Conservation (phyloP, 2,797 vertebrate species). For the Ataeniobius toweri region DNA sequence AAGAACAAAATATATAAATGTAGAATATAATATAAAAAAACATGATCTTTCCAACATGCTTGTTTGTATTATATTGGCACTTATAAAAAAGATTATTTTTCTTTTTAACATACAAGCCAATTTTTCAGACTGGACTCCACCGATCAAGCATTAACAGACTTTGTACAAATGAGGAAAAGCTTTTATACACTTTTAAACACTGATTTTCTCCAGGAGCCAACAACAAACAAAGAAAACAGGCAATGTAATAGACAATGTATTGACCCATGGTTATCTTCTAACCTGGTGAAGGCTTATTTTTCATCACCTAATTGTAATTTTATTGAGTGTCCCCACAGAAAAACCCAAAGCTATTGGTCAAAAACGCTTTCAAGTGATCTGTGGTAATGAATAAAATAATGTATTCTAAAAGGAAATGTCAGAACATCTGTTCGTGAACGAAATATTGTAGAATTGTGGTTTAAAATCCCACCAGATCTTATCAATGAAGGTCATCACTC, state of each 20-base stretch:
- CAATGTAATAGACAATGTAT: neutral
- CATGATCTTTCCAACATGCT: too few species aligned
- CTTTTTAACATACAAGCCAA: too few species aligned
- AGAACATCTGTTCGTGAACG: neutral
- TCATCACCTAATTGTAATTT: neutral
- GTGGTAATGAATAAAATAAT: neutral
- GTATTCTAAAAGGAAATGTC: neutral
- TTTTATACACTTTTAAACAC: too few species aligned
- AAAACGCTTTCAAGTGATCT: neutral
- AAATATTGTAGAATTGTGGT: neutral
- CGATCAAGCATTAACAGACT: neutral
- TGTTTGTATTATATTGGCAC: too few species aligned
- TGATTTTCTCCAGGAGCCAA: neutral
- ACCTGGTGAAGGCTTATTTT: neutral
- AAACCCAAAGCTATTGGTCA: too few species aligned
- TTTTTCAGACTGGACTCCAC: neutral
- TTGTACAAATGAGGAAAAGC: neutral
- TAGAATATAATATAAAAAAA: too few species aligned
- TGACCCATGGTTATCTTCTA: neutral
- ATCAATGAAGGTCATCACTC: neutral
- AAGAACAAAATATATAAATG: too few species aligned
- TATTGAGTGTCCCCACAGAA: neutral
- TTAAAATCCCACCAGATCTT: neutral
- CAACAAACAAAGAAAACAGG: neutral
- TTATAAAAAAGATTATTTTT: too few species aligned